Percentiles rank a stretch among this genome's conserved stretches.
Evolutionary conservation across 2,113 vertebrate species (phyloP).

Genomic region (Elgaria multicarinata): DNA sequence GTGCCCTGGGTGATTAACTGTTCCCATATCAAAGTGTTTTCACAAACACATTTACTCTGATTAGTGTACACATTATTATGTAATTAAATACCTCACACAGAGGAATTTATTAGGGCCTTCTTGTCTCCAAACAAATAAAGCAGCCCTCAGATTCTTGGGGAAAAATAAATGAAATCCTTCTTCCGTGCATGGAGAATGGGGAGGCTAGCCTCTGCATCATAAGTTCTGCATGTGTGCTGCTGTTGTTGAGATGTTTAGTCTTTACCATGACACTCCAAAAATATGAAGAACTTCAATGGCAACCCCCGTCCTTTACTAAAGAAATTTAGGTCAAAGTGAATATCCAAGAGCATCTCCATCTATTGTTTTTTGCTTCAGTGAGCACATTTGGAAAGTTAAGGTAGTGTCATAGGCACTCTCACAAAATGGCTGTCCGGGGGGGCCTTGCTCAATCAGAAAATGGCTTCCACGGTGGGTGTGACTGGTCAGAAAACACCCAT

Average conservation of each 20-base stretch:
- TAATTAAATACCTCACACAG: slow-evolving; percentile 87
- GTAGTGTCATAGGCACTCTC: too few relatives aligned
- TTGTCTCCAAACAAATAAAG: slow-evolving; percentile 84
- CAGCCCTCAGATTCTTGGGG: slow-evolving; percentile 77
- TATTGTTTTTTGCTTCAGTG: too few relatives aligned
- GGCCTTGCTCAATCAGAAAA: too few relatives aligned
- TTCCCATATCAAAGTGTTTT: slow-evolving; percentile 88
- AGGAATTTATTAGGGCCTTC: slow-evolving; percentile 87
- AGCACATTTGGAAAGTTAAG: too few relatives aligned
- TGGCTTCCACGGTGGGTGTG: too few relatives aligned
- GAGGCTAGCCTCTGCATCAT: slow-evolving; percentile 55
- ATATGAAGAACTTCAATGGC: too few relatives aligned
- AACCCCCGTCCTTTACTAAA: neutral
- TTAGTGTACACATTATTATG: slow-evolving; percentile 89
- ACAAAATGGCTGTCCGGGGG: too few relatives aligned
- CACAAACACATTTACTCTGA: slow-evolving; percentile 88
- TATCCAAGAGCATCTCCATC: neutral
- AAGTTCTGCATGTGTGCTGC: slow-evolving; percentile 21
- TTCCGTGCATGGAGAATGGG: slow-evolving; percentile 64
- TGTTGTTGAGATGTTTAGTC: slow-evolving; percentile 14
- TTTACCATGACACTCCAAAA: neutral
- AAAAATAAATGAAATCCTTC: slow-evolving; percentile 46
- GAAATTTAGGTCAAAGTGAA: neutral
- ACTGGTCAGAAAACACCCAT: too few relatives aligned
- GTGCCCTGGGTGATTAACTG: slow-evolving; percentile 87